phyloP scores from a whole-genome alignment of 2,888 invertebrate species.

The Epirrita christyi region DNA sequence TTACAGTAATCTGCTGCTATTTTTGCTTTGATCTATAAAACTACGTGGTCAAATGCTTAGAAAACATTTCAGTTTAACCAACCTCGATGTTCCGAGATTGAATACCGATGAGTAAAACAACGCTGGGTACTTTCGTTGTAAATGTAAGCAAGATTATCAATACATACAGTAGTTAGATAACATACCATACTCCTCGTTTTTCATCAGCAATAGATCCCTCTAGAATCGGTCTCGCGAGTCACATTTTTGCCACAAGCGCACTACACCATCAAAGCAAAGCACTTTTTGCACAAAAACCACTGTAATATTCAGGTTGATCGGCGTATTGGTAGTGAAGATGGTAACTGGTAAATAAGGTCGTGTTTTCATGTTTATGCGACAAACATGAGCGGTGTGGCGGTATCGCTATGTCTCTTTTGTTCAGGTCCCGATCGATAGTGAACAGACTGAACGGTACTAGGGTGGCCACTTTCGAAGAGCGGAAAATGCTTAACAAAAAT shows the following conservation, averaged over 20 bases:
- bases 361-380: conserved; percentile 78
- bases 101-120: too few species aligned
- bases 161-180: conserved; percentile 31
- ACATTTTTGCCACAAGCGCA: conserved; percentile 33
- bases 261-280: conserved; percentile 21
- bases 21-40: conserved; percentile 1
- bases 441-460: conserved; percentile 49
- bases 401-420: conserved; percentile 67
- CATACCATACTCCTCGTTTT: conserved; percentile 45
- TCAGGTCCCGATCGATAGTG: conserved; percentile 71
- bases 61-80: too few species aligned
- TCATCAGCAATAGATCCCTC: conserved; percentile 12
- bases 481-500: too few species aligned
- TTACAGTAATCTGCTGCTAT: conserved; percentile 31
- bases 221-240: conserved; percentile 6
- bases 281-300: conserved; percentile 27
- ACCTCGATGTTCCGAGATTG: too few species aligned
- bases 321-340: conserved; percentile 44
- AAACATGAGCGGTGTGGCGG: conserved; percentile 62
- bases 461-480: conserved; percentile 60
- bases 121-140: background rate
- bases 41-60: background rate
- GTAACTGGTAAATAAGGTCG: conserved; percentile 65
- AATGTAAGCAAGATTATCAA: background rate
- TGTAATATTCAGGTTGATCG: conserved; percentile 39